Conservation (phyloP, 2,888 invertebrate species). For the Mayetiola destructor region DNA sequence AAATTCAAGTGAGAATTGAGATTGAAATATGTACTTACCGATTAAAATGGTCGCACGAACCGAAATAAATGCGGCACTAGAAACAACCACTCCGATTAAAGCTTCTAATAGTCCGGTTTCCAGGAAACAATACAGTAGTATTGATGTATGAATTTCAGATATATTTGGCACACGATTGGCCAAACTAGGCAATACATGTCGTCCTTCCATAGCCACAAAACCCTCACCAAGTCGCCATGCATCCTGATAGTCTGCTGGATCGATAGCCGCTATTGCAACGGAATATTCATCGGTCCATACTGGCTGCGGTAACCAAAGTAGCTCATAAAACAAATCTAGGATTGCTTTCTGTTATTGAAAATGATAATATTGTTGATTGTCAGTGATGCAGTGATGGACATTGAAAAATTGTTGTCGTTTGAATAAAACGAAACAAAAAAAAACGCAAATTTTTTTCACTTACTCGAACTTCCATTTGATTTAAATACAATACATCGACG, state of each 20-base stretch:
- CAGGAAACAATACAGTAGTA: conserved; percentile 76
- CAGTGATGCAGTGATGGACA: neutral
- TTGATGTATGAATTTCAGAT: conserved; percentile 77
- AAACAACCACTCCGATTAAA: conserved; percentile 79
- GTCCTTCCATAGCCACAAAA: conserved; percentile 88
- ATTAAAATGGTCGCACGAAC: conserved; percentile 82
- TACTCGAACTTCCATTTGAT: conserved; percentile 79
- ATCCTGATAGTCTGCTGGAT: conserved; percentile 72
- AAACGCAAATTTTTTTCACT: conserved; percentile 34
- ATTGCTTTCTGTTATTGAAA: conserved; percentile 60
- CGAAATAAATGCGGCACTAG: conserved; percentile 77
- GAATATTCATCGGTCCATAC: conserved; percentile 88
- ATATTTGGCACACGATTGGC: conserved; percentile 77
- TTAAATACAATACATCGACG: conserved; percentile 67
- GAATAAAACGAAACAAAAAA: neutral
- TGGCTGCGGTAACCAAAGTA: conserved; percentile 74
- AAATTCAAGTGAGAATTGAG: neutral
- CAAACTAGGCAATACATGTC: conserved; percentile 69
- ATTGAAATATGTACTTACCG: conserved; percentile 35
- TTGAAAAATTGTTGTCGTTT: neutral
- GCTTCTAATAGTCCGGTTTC: conserved; percentile 78
- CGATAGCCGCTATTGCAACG: conserved; percentile 73
- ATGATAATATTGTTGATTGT: neutral
- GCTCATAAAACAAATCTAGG: conserved; percentile 78
- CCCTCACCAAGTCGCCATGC: conserved; percentile 84